Evolutionary conservation across 2,113 vertebrate genomes (phyloP).

Genomic region (Mormyrus iriodes): DNA sequence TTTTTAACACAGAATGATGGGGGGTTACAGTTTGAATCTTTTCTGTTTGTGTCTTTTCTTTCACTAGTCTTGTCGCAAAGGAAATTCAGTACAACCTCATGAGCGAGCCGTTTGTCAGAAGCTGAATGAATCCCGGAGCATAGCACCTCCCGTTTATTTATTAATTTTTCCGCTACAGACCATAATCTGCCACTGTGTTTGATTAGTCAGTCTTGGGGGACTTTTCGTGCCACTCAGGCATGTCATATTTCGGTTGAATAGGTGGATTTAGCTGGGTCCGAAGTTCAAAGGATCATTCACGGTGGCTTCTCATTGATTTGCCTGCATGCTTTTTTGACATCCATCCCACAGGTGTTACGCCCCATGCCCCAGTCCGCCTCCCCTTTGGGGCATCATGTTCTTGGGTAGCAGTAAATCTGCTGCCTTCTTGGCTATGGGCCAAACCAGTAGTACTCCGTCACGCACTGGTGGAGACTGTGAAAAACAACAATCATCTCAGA

Average conservation of each 20-base stretch:
- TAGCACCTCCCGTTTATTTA: background rate
- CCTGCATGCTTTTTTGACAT: background rate
- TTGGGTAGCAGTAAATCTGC: background rate
- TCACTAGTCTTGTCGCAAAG: background rate
- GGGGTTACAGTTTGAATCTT: background rate
- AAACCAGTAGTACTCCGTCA: background rate
- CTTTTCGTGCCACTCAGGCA: background rate
- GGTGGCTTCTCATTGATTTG: background rate
- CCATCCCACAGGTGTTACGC: background rate
- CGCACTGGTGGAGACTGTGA: background rate
- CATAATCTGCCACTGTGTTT: background rate
- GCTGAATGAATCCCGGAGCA: background rate
- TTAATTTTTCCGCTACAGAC: background rate
- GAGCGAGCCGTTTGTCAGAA: background rate
- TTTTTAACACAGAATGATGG: background rate
- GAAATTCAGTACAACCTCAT: background rate
- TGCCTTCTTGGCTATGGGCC: background rate
- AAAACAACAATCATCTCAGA: background rate
- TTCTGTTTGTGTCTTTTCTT: background rate
- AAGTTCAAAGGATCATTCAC: background rate
- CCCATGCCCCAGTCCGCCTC: background rate
- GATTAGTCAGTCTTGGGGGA: background rate
- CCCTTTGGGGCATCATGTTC: background rate
- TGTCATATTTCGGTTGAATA: background rate
- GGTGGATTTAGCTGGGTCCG: background rate